These are phyloP conservation scores for Zeuzera pyrina DNA, from an alignment of 2,888 invertebrate species.

Conservation along the genomic window DNA sequence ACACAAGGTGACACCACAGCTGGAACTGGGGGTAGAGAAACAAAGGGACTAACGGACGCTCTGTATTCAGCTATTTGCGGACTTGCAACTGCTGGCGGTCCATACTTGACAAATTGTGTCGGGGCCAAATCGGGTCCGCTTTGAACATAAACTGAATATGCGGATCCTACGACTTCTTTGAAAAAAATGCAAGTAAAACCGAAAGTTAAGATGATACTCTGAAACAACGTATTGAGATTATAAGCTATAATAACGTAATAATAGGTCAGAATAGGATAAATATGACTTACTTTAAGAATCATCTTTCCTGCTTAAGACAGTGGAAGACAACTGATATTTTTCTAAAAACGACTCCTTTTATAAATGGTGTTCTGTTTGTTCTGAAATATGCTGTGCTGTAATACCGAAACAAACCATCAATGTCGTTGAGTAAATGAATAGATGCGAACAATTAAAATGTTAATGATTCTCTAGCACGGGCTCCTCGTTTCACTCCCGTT, in stretches of 20 bases:
- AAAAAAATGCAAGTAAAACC: slow-evolving; percentile 24
- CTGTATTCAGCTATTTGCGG: slow-evolving; percentile 33
- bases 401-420: slow-evolving; percentile 69
- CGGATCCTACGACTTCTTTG: slow-evolving; percentile 22
- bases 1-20: slow-evolving; percentile 38
- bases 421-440: slow-evolving; percentile 62
- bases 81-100: slow-evolving; percentile 27
- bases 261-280: neutral
- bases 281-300: slow-evolving; percentile 54
- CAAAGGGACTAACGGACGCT: slow-evolving; percentile 26
- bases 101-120: slow-evolving; percentile 38
- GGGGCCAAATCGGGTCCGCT: slow-evolving; percentile 30
- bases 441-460: slow-evolving; percentile 62
- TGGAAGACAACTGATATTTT: slow-evolving; percentile 60
- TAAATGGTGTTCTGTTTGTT: slow-evolving; percentile 55
- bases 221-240: slow-evolving; percentile 22
- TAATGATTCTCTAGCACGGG: slow-evolving; percentile 57
- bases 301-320: slow-evolving; percentile 56
- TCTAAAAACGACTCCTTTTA: slow-evolving; percentile 47
- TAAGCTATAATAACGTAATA: neutral
- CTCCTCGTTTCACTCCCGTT: slow-evolving; percentile 34
- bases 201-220: slow-evolving; percentile 27
- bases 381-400: slow-evolving; percentile 62
- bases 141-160: slow-evolving; percentile 49
- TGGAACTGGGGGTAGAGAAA: slow-evolving; percentile 26